phyloP scores from a whole-genome alignment of 2,113 vertebrate genomes.

The Opisthocomus hoazin region DNA sequence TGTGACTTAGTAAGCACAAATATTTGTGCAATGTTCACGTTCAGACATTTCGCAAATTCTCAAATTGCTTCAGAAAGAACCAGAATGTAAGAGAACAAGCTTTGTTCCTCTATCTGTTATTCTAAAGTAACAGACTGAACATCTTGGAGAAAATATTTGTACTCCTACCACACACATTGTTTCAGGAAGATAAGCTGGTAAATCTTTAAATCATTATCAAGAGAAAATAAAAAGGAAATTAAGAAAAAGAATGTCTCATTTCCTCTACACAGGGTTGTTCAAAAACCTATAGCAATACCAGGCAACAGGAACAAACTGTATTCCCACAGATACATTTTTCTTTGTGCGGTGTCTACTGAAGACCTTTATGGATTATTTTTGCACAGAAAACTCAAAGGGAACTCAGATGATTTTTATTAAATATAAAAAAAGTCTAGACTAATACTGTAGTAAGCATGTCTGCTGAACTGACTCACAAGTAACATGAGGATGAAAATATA shows the following conservation, averaged over 20 bases:
- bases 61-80: neutral
- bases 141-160: neutral
- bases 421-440: neutral
- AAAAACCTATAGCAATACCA: neutral
- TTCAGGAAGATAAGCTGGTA: neutral
- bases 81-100: neutral
- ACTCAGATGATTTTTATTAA: neutral
- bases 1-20: neutral
- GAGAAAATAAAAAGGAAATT: neutral
- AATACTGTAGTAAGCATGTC: neutral
- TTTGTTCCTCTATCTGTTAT: neutral
- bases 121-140: neutral
- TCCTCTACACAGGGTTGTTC: neutral
- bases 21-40: neutral
- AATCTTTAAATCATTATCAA: neutral
- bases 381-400: neutral
- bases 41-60: neutral
- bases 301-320: neutral
- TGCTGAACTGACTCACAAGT: neutral
- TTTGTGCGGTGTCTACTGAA: neutral
- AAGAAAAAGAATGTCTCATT: neutral
- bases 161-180: neutral
- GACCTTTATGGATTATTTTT: neutral
- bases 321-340: neutral
- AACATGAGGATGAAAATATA: neutral